These are phyloP conservation scores for Thereva nobilitata DNA, from an alignment of 2,888 invertebrate genomes.

Conservation along the genomic window DNA sequence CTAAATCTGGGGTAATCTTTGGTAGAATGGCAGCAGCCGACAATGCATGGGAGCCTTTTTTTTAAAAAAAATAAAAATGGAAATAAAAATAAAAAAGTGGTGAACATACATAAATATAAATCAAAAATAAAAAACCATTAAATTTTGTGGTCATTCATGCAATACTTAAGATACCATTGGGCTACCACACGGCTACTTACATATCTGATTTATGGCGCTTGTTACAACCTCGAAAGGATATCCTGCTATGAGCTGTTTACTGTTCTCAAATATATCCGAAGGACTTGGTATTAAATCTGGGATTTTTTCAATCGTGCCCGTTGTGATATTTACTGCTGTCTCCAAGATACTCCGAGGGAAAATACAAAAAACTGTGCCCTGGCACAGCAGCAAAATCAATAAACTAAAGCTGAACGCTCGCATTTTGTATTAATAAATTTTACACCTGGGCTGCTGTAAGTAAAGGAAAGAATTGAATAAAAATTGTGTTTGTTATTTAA, in stretches of 20 bases:
- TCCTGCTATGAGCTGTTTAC: conserved; percentile 54
- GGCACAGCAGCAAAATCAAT: no score
- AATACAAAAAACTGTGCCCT: no score
- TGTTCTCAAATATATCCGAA: conserved; percentile 48
- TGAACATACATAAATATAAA: not conserved
- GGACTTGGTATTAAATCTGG: conserved; percentile 42
- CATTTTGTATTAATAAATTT: no score
- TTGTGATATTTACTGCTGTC: conserved; percentile 21
- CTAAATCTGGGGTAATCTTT: conserved; percentile 50
- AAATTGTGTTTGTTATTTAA: no score
- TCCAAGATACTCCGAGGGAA: not conserved
- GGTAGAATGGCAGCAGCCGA: conserved; percentile 48
- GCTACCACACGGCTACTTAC: conserved; percentile 46
- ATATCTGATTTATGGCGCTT: conserved; percentile 50
- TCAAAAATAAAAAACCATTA: no score
- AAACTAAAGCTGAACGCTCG: no score
- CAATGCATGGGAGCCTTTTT: conserved; percentile 52
- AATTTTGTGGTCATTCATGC: not conserved
- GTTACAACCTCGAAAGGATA: conserved; percentile 54
- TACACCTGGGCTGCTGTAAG: no score
- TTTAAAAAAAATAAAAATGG: not conserved
- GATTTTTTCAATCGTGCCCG: conserved; percentile 26
- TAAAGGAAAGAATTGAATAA: no score
- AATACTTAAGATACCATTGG: not conserved
- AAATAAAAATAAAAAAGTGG: not conserved